phyloP scores from a whole-genome alignment of 2,888 invertebrate genomes.

The Drosophila flavopinicola region DNA sequence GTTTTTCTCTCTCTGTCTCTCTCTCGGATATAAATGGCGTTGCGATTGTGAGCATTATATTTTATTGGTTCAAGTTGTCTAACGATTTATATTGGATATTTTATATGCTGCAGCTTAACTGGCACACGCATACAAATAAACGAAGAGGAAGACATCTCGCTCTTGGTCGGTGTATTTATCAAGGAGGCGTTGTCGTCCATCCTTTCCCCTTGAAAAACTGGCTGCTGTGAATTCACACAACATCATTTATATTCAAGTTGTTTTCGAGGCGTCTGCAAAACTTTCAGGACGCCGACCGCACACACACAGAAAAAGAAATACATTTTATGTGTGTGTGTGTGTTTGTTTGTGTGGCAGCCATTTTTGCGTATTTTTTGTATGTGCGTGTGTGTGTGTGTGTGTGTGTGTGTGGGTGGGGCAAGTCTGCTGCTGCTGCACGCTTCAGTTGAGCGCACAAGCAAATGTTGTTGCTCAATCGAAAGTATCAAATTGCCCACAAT shows the following conservation, averaged over 20 bases:
- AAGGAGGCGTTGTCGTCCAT: constrained; percentile 17
- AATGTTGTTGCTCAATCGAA: constrained; percentile 82
- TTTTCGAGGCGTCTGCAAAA: constrained; percentile 74
- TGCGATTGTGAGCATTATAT: constrained; percentile 57
- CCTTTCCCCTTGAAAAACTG: not conserved
- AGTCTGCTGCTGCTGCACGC: constrained; percentile 52
- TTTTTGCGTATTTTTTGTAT: constrained; percentile 63
- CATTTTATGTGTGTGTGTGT: constrained; percentile 37
- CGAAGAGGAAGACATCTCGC: constrained; percentile 52
- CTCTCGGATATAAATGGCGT: constrained; percentile 36
- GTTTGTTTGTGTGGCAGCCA: constrained; percentile 59
- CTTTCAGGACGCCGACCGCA: constrained; percentile 55
- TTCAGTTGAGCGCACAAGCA: constrained; percentile 75
- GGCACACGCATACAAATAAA: constrained; percentile 64
- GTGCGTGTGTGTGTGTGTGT: constrained; percentile 2
- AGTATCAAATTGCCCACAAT: constrained; percentile 82
- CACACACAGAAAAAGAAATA: constrained; percentile 34
- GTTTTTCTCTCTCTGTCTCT: constrained; percentile 1
- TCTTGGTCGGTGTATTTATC: constrained; percentile 47
- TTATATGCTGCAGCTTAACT: constrained; percentile 64
- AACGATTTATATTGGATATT: constrained; percentile 73
- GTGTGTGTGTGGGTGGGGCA: constrained; percentile 21
- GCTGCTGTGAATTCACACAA: constrained; percentile 62
- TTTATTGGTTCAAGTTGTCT: constrained; percentile 70
- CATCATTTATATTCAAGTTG: constrained; percentile 81